Evolutionary conservation across 2,113 vertebrate genomes (phyloP), one percentile per base, ranked within the genome.

Genomic region (Donacobius atricapilla): DNA sequence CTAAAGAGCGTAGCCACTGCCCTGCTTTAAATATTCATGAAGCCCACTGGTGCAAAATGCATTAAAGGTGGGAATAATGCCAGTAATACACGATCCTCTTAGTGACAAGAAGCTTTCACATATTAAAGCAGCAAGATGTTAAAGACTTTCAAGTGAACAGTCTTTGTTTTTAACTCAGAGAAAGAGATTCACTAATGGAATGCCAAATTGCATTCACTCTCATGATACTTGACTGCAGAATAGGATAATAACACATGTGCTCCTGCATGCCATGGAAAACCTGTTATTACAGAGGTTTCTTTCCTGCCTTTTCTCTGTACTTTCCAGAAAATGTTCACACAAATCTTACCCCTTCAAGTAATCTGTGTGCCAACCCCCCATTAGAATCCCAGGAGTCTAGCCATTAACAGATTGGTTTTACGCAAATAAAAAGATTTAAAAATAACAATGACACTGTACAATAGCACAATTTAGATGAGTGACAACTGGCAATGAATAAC

Each of bases 11-110:
- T 0, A 68, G 97, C 88, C 91, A 94, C 81, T 96, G 97, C 93
- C 97, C 90, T 17, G 58, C 92, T 97, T 98, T 94, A 98, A 97
- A 98, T 97, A 98, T 98, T 98, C 95, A 98, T 97, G 96, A 98
- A 92, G 83, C 82, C 89, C 91, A 86, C 63, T 72, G 83, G 97
- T 96, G 88, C 96, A 97, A 95, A 97, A 97, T 94, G 97, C 97
- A 98, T 98, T 98, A 97, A 97, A 97, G 89, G 95, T 96, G 95
- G 98, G 97, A 97, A 93, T 48, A 87, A 89, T 90, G 97, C 98
- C 98, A 98, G 77, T 65, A 94, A 73, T 89, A 75, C 64, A 88
- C 4, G 58, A 95, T 96, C 95, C 92, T 97, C 93, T 95, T 83
- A 94, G 95, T 92, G 95, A 96, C 93, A 94, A 97, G 96, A 92